Conservation (phyloP, 1,140 invertebrate species). For the Thaumetopoea pityocampa region DNA sequence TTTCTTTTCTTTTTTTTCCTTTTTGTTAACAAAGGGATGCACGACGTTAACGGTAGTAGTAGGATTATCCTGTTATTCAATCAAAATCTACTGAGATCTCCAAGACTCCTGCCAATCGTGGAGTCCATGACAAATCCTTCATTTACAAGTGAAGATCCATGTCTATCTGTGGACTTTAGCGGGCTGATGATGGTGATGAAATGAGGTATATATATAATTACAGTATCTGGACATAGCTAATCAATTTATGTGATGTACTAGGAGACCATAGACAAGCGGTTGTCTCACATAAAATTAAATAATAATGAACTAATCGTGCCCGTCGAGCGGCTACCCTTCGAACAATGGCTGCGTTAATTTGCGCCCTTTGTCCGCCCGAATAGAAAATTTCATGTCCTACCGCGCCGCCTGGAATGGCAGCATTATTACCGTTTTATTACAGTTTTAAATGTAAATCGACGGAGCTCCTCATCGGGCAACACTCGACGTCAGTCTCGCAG, state of each 20-base stretch:
- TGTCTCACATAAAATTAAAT: constrained; percentile 63
- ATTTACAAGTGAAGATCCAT: too few relatives aligned
- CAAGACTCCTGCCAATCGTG: too few relatives aligned
- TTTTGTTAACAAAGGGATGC: too few relatives aligned
- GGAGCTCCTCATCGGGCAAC: constrained; percentile 41
- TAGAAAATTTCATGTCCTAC: constrained; percentile 70
- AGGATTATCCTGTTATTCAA: too few relatives aligned
- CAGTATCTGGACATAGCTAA: not conserved
- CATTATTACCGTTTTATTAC: constrained; percentile 51
- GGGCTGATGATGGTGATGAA: too few relatives aligned
- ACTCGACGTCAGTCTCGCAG: constrained; percentile 11
- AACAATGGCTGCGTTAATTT: constrained; percentile 66
- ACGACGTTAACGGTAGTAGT: too few relatives aligned
- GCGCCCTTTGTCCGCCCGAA: constrained; percentile 64
- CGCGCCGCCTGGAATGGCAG: constrained; percentile 43
- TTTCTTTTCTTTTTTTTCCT: too few relatives aligned
- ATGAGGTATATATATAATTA: not conserved
- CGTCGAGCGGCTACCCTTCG: constrained; percentile 33
- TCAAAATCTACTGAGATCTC: too few relatives aligned
- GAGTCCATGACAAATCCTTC: too few relatives aligned
- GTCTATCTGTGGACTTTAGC: too few relatives aligned
- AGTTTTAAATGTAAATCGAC: constrained; percentile 65
- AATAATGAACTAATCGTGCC: constrained; percentile 67
- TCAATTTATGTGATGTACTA: not conserved
- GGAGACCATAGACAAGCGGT: constrained; percentile 14